A percentile compares a stretch with the other conserved stretches of the same genome.
These are phyloP conservation scores for Drosophila mettleri DNA, from an alignment of 2,888 invertebrate species.

Conservation along the genomic window DNA sequence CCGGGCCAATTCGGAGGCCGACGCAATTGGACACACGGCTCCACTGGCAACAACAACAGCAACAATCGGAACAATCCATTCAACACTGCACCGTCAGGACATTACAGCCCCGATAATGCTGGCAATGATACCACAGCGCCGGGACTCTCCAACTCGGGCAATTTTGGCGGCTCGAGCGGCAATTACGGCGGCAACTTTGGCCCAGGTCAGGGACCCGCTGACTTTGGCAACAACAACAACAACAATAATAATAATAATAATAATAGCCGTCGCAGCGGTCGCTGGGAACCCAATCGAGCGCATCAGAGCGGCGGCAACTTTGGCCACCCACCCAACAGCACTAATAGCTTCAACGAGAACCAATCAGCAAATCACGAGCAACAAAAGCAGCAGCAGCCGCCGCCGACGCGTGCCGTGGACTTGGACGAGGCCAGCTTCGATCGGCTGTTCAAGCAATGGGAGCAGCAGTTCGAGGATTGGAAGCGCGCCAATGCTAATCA, in stretches of 20 bases:
- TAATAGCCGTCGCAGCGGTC: slow-evolving; percentile 28
- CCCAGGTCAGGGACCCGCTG: slow-evolving; percentile 12
- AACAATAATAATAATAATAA: slow-evolving; percentile 20
- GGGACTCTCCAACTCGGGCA: slow-evolving; percentile 21
- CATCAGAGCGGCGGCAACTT: slow-evolving; percentile 35
- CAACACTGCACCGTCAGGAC: slow-evolving; percentile 7
- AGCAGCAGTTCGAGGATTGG: slow-evolving; percentile 96
- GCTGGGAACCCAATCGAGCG: slow-evolving; percentile 35
- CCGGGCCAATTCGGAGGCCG: slow-evolving; percentile 27
- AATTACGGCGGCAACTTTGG: slow-evolving; percentile 26
- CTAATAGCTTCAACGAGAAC: slow-evolving; percentile 29
- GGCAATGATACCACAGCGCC: background rate
- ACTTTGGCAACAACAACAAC: slow-evolving; percentile 26
- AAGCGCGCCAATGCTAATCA: slow-evolving; percentile 95
- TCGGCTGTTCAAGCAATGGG: slow-evolving; percentile 95
- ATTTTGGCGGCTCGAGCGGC: slow-evolving; percentile 22
- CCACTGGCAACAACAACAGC: slow-evolving; percentile 24
- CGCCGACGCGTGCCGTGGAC: slow-evolving; percentile 88
- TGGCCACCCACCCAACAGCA: slow-evolving; percentile 13
- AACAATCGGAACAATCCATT: slow-evolving; percentile 36
- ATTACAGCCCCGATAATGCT: slow-evolving; percentile 21
- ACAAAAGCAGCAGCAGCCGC: slow-evolving; percentile 89
- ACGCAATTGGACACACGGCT: slow-evolving; percentile 31
- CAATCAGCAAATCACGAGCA: slow-evolving; percentile 84
- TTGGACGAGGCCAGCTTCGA: slow-evolving; percentile 93